Evolutionary conservation across 2,888 invertebrate species (phyloP).

Genomic region (Nomada goodeniana): DNA sequence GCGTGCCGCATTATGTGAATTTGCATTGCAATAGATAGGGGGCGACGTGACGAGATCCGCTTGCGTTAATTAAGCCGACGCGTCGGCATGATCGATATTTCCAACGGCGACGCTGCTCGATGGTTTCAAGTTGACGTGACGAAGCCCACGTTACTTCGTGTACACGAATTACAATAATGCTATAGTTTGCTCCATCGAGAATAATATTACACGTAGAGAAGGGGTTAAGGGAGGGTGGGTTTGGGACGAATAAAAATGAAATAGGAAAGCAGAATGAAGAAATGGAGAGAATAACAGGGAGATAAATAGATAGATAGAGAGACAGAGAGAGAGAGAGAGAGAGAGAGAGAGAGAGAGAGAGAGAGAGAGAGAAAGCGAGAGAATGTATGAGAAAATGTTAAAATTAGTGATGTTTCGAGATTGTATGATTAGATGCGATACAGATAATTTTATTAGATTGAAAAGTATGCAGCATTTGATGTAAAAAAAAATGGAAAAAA

Average conservation of each 20-base stretch:
- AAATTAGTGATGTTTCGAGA: constrained; percentile 77
- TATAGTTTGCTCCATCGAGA: constrained; percentile 78
- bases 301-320: not conserved
- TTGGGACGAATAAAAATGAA: constrained; percentile 1
- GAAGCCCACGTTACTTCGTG: constrained; percentile 31
- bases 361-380: not conserved
- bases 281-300: not conserved
- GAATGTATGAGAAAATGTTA: constrained; percentile 72
- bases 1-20: constrained; percentile 22
- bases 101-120: constrained; percentile 1
- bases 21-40: constrained; percentile 10
- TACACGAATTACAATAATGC: constrained; percentile 45
- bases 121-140: constrained; percentile 15
- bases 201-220: constrained; percentile 65
- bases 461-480: constrained; percentile 73
- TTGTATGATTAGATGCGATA: constrained; percentile 77
- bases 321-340: not conserved
- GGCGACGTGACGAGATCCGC: constrained; percentile 4
- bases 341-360: constrained; percentile 3
- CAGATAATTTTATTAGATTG: constrained; percentile 80
- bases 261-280: not conserved
- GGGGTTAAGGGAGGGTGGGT: constrained; percentile 18
- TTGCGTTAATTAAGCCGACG: not conserved
- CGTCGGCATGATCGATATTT: not conserved
- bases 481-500: constrained; percentile 68